phyloP scores from a whole-genome alignment of 2,797 vertebrate genomes.

The Mionectes olivaceus region DNA sequence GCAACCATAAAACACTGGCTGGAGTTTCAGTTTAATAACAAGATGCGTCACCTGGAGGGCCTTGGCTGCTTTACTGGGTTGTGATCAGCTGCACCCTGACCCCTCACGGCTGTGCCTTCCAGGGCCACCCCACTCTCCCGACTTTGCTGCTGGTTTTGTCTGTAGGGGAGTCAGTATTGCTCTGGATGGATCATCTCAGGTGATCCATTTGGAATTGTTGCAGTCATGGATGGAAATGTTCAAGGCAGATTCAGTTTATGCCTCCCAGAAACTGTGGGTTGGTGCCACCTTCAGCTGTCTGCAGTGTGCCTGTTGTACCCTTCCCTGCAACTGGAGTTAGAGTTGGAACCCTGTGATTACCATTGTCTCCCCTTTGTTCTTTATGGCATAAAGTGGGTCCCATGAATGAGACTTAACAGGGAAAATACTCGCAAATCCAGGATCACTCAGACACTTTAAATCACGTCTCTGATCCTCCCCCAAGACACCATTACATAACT shows the following conservation, averaged over 20 bases:
- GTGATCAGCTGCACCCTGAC: not conserved
- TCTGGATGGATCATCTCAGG: not conserved
- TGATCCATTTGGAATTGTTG: not conserved
- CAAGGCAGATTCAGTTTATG: not conserved
- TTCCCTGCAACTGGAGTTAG: not conserved
- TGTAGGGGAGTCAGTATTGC: not conserved
- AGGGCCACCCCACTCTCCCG: not conserved
- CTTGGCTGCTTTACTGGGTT: not conserved
- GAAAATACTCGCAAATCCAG: not conserved
- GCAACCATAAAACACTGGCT: not conserved
- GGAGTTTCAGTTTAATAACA: not conserved
- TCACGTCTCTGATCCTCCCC: constrained; percentile 2
- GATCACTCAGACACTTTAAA: not conserved
- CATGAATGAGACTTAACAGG: not conserved
- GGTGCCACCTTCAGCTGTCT: not conserved
- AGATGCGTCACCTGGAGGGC: not conserved
- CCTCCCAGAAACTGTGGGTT: not conserved
- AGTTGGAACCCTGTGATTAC: not conserved
- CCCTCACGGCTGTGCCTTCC: not conserved
- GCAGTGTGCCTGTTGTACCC: not conserved
- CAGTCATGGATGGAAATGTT: not conserved
- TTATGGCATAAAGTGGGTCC: not conserved
- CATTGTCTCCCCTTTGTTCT: not conserved
- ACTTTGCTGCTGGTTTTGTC: not conserved
- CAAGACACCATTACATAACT: not conserved